Conservation (phyloP, 2,888 invertebrate genomes). For the Lycophotia porphyrea region DNA sequence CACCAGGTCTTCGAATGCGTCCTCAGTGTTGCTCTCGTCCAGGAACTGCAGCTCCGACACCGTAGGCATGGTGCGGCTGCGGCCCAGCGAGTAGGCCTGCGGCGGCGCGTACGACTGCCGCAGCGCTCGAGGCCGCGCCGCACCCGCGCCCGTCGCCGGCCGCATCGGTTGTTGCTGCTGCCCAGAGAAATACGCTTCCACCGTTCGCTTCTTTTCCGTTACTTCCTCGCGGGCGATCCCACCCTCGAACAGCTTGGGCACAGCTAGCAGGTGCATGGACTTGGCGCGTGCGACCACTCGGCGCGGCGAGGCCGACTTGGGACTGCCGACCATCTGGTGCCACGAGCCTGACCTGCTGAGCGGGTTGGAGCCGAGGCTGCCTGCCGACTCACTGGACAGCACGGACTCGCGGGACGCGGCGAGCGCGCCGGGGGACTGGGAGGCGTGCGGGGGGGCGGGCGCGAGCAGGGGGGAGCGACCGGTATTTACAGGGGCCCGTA, state of each 20-base stretch:
- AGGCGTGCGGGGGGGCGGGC: conserved; percentile 77
- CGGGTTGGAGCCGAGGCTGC: conserved; percentile 76
- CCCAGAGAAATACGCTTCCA: conserved; percentile 93
- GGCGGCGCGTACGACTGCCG: conserved; percentile 78
- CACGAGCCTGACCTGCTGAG: conserved; percentile 94
- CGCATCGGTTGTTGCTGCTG: conserved; percentile 70
- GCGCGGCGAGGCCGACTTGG: conserved; percentile 84
- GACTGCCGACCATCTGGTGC: conserved; percentile 92
- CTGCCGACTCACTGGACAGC: conserved; percentile 78
- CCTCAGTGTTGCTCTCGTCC: conserved; percentile 96
- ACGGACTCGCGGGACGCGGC: conserved; percentile 82
- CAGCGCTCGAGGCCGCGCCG: conserved; percentile 68
- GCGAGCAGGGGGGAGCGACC: conserved; percentile 76
- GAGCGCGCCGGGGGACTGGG: conserved; percentile 72
- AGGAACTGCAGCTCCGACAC: conserved; percentile 92
- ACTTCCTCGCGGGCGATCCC: conserved; percentile 92
- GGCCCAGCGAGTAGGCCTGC: conserved; percentile 90
- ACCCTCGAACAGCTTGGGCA: conserved; percentile 95
- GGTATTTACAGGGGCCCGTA: conserved; percentile 79
- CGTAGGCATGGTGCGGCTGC: conserved; percentile 94
- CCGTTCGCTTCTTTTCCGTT: conserved; percentile 92
- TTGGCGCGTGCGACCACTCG: conserved; percentile 91
- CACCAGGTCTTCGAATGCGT: conserved; percentile 96
- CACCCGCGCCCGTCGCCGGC: conserved; percentile 43
- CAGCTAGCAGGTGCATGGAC: conserved; percentile 93